Evolutionary conservation across 2,113 vertebrate genomes (phyloP).

Genomic region (Carollia perspicillata): DNA sequence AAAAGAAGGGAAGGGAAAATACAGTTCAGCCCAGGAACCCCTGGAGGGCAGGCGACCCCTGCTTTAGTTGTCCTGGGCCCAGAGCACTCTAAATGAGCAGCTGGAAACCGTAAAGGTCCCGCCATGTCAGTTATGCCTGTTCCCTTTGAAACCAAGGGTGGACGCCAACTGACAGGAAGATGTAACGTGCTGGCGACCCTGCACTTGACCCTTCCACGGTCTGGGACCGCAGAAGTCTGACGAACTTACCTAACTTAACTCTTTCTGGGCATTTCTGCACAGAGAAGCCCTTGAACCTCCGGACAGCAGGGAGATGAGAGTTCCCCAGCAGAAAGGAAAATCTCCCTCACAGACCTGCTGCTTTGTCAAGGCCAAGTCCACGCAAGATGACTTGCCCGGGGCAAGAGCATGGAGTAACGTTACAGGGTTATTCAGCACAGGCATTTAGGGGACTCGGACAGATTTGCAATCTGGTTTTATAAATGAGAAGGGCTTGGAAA

Average conservation of each 20-base stretch:
- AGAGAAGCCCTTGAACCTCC: neutral
- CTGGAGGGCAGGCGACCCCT: slow-evolving; percentile 66
- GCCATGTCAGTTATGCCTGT: slow-evolving; percentile 77
- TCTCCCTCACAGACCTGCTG: rapidly evolving
- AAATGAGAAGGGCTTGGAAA: neutral
- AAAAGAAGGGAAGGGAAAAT: neutral
- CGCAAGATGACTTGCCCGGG: neutral
- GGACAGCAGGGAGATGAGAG: neutral
- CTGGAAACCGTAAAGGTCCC: slow-evolving; percentile 77
- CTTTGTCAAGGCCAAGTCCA: neutral
- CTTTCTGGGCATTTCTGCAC: slow-evolving; percentile 52
- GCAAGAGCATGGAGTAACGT: neutral
- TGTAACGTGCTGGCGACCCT: slow-evolving; percentile 75
- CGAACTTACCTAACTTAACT: slow-evolving; percentile 78
- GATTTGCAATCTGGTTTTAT: neutral
- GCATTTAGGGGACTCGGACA: neutral
- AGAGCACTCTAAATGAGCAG: slow-evolving; percentile 80
- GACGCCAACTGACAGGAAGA: slow-evolving; percentile 82
- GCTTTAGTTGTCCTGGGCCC: slow-evolving; percentile 71
- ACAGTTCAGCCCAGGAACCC: slow-evolving; percentile 62
- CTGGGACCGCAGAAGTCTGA: slow-evolving; percentile 61
- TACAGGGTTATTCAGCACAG: neutral
- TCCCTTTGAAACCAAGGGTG: slow-evolving; percentile 79
- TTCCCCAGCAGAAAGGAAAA: neutral
- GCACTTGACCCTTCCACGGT: slow-evolving; percentile 77